phyloP scores from a whole-genome alignment of 2,797 vertebrate species.

The Anabacerthia variegaticeps region DNA sequence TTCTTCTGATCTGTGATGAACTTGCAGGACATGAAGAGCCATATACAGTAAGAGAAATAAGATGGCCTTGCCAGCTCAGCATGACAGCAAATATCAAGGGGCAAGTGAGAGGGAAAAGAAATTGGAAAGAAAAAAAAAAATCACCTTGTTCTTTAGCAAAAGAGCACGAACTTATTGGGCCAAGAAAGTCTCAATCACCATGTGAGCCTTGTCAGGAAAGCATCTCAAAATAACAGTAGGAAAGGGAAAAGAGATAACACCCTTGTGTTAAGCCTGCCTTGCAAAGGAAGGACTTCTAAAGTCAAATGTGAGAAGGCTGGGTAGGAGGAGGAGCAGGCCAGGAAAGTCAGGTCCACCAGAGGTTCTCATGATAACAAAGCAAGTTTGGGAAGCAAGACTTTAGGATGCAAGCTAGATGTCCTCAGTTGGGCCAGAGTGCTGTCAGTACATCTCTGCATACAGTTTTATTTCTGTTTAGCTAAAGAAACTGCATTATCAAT shows the following conservation, averaged over 20 bases:
- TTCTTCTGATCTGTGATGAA: background rate
- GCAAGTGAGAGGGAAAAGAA: background rate
- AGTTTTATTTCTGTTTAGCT: background rate
- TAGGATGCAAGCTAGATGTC: background rate
- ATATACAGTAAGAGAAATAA: background rate
- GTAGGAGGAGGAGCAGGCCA: background rate
- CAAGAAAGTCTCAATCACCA: background rate
- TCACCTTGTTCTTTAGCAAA: background rate
- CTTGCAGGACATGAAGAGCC: background rate
- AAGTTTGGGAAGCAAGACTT: background rate
- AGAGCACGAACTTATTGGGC: background rate
- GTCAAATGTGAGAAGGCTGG: background rate
- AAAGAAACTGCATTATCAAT: background rate
- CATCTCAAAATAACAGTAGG: background rate
- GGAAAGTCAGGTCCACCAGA: background rate
- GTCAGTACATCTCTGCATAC: background rate
- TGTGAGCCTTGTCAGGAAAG: background rate
- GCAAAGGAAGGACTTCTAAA: background rate
- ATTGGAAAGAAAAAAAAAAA: background rate
- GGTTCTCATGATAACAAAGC: background rate
- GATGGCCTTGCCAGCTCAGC: background rate
- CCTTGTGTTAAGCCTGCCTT: background rate
- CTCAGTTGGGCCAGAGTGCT: background rate
- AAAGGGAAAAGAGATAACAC: background rate
- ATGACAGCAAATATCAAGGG: background rate